Evolutionary conservation across 1,140 invertebrate genomes (phyloP), one percentile per base, ranked within the genome.

Genomic region (Marisa cornuarietis): DNA sequence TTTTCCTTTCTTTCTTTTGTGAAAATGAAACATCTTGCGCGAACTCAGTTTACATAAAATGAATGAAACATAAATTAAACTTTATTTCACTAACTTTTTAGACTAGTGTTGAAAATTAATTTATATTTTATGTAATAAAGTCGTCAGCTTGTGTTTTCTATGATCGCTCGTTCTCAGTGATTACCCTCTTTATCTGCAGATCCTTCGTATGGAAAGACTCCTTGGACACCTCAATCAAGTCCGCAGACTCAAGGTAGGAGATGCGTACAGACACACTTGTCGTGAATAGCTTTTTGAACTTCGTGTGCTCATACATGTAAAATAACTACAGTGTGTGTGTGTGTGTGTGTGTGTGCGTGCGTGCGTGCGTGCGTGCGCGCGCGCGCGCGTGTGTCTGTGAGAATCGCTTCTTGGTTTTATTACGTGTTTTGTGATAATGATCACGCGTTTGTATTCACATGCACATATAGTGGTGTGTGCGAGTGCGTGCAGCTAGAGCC

Each of bases 201-300:
- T 76, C 78, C 78, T 42, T 76, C 77, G 22, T 79, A 79, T 65
- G 77, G 71, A 9, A 82, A 79, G 65, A 82, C 77, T 54, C 77
- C 78, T 9, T 82, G 81, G 77, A 79, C 77, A 6, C 81, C 78
- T 68, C 77, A 79, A 31, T 77, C 76, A 8, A 79, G 76, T 22
- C 77, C 76, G 18, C 72, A 75, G 61, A 79, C 73, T 31, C 76
- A 79, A 80, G 79, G 73, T 74, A 75, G 74, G 54, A 71, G 69
- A 71, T 31, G 18, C 26, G 51, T 8, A 42, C n/a, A 71, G 69
- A 71, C 26, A 42, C n/a, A 69, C n/a, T 26, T 14, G 52, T 71
- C 10, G 8, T 16, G 22, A 0, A 42, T 4, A 16, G 69, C 52
- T 14, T 71, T 31, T 42, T 4, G 42, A 26, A 49, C 1, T 71